Evolutionary conservation across 2,888 invertebrate genomes (phyloP).

Genomic region (Drosophila incognita): DNA sequence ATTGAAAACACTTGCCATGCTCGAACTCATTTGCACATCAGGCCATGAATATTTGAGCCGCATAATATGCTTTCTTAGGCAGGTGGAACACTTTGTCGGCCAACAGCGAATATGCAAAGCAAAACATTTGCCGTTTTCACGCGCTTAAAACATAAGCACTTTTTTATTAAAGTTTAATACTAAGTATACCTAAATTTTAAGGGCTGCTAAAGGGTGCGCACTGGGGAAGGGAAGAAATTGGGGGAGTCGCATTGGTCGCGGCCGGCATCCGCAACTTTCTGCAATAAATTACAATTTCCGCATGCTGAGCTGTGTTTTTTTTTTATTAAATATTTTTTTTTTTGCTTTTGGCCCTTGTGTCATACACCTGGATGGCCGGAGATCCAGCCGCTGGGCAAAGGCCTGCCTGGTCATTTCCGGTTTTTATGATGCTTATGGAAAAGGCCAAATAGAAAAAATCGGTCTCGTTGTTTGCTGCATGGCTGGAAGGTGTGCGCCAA

Average conservation of each 20-base stretch:
- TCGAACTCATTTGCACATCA: conserved; percentile 28
- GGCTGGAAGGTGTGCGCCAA: conserved; percentile 80
- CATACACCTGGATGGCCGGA: conserved; percentile 22
- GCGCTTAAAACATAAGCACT: conserved; percentile 12
- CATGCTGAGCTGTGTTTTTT: conserved; percentile 44
- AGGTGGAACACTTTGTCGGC: conserved; percentile 7
- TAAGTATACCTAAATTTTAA: conserved; percentile 36
- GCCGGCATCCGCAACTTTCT: conserved; percentile 68
- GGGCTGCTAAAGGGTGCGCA: conserved; percentile 4
- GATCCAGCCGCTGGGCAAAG: conserved; percentile 26
- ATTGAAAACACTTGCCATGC: conserved; percentile 29
- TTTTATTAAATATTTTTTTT: not conserved
- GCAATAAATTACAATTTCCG: conserved; percentile 80
- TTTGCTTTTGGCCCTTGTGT: not conserved
- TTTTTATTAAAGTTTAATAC: conserved; percentile 42
- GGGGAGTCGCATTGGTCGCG: conserved; percentile 39
- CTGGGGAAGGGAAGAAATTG: not conserved
- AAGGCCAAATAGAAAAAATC: conserved; percentile 20
- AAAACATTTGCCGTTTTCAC: conserved; percentile 28
- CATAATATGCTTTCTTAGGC: conserved; percentile 21
- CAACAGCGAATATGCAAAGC: conserved; percentile 22
- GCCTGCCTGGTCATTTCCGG: conserved; percentile 56
- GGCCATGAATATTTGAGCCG: conserved; percentile 36
- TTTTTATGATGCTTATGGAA: conserved; percentile 59
- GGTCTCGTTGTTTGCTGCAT: conserved; percentile 55